Percentiles rank a stretch among this genome's conserved stretches.
Conservation (phyloP, 1,140 invertebrate species). For the Hycleus cichorii region DNA sequence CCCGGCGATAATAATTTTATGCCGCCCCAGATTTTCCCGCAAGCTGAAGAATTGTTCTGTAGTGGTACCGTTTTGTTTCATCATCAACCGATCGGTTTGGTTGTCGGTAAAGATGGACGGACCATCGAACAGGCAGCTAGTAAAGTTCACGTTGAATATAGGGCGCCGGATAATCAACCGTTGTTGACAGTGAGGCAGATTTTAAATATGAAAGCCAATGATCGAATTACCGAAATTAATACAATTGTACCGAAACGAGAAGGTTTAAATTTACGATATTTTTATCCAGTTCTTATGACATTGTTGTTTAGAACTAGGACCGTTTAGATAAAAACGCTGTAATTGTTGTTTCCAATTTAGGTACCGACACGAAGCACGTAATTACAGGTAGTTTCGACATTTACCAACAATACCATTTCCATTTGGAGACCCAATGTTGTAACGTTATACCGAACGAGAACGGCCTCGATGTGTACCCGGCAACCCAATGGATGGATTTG, state of each 20-base stretch:
- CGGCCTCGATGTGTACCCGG: constrained; percentile 51
- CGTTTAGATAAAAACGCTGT: too few species aligned
- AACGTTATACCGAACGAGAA: constrained; percentile 58
- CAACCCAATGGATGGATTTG: constrained; percentile 59
- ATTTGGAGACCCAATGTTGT: constrained; percentile 57
- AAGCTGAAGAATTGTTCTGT: constrained; percentile 49
- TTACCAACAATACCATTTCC: constrained; percentile 49
- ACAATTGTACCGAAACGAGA: constrained; percentile 24
- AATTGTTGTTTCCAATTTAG: neutral
- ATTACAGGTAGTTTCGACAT: constrained; percentile 44
- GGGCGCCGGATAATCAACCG: constrained; percentile 42
- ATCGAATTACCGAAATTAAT: constrained; percentile 21
- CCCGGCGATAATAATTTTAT: constrained; percentile 61
- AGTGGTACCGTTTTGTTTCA: constrained; percentile 49
- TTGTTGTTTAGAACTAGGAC: too few species aligned
- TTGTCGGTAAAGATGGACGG: constrained; percentile 55
- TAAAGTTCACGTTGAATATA: constrained; percentile 61
- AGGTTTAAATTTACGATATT: constrained; percentile 12
- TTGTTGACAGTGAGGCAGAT: constrained; percentile 56
- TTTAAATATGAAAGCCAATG: constrained; percentile 12
- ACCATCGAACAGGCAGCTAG: constrained; percentile 55
- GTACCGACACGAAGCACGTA: constrained; percentile 28
- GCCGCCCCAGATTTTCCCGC: constrained; percentile 28
- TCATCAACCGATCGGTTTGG: constrained; percentile 64
- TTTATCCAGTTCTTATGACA: too few species aligned